Evolutionary conservation across 2,797 vertebrate genomes (phyloP), one percentile per base, ranked within the genome.

Genomic region (Euphonia xanthogaster): DNA sequence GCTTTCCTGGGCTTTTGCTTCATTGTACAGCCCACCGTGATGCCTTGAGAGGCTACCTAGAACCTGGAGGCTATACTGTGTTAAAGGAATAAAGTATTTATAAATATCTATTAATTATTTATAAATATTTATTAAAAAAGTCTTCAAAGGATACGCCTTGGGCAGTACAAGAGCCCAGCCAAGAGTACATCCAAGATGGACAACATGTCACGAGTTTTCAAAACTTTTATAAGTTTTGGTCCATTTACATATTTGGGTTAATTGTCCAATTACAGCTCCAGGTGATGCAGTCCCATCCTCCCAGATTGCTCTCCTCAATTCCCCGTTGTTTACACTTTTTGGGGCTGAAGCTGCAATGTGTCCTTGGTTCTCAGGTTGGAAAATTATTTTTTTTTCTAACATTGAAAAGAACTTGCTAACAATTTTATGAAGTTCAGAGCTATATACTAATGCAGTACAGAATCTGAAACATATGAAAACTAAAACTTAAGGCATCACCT

Each of bases 161-260:
- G 20, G 5, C 39, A 42, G 21, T 23, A 31, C 10, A 23, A 42
- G 39, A 62, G 30, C 30, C 39, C 7, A 31, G 39, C 5, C 30
- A 17, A 31, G 30, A 31, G 21, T 62, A 17, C 3, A 44, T 10
- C 30, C 39, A 42, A 31, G 40, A 44, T 62, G 40, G 40, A 31
- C 3, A 2, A 9, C 2, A 3, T 6, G 14, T 23, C 21, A 62
- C 2, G 1, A 31, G 21, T 44, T 62, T n/a, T 62, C 21, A 22
- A 16, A 2, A 62, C 40, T 44, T 44, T n/a, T 62, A 24, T 24
- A 44, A 12, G 7, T 62, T 62, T 62, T 44, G 60, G 21, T 62
- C 30, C 21, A 17, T 40, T 61, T 31, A 15, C 39, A 40, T 62
- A 18, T 18, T n/a, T 15, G 40, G 10, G 14, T 42, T 62, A 62